These are phyloP conservation scores for Paedocypris sp. DNA, from an alignment of 2,113 vertebrate genomes.

Conservation along the genomic window DNA sequence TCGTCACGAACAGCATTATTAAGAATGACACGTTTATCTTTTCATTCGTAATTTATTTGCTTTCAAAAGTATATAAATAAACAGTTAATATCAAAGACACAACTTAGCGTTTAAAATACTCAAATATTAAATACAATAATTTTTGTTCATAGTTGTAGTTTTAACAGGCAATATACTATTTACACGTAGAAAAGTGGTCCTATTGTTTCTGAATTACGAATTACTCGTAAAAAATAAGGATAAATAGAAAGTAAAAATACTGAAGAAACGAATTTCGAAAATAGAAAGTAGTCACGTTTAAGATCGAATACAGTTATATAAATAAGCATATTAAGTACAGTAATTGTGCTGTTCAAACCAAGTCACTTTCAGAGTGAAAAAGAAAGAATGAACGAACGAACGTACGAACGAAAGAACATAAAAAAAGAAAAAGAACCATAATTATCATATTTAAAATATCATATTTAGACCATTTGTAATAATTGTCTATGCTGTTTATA, in stretches of 20 bases:
- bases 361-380: slow-evolving; percentile 25
- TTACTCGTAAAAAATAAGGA: slow-evolving; percentile 28
- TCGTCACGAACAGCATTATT: no score
- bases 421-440: neutral
- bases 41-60: slow-evolving; percentile 70
- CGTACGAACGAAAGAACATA: neutral
- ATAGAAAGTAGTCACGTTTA: slow-evolving; percentile 34
- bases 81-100: slow-evolving; percentile 77
- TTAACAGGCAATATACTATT: slow-evolving; percentile 78
- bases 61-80: slow-evolving; percentile 89
- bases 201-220: slow-evolving; percentile 43
- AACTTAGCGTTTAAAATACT: slow-evolving; percentile 61
- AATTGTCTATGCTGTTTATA: slow-evolving; percentile 55
- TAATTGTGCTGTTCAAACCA: slow-evolving; percentile 31
- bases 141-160: slow-evolving; percentile 39
- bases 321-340: slow-evolving; percentile 36
- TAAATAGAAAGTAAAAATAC: slow-evolving; percentile 22
- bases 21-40: no score
- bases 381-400: neutral
- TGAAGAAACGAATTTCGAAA: slow-evolving; percentile 17
- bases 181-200: slow-evolving; percentile 86
- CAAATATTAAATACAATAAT: slow-evolving; percentile 81
- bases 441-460: no score
- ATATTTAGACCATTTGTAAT: no score
- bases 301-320: slow-evolving; percentile 26